Evolutionary conservation across 1,140 invertebrate genomes (phyloP).

Genomic region (Muscidifurax raptorellus): DNA sequence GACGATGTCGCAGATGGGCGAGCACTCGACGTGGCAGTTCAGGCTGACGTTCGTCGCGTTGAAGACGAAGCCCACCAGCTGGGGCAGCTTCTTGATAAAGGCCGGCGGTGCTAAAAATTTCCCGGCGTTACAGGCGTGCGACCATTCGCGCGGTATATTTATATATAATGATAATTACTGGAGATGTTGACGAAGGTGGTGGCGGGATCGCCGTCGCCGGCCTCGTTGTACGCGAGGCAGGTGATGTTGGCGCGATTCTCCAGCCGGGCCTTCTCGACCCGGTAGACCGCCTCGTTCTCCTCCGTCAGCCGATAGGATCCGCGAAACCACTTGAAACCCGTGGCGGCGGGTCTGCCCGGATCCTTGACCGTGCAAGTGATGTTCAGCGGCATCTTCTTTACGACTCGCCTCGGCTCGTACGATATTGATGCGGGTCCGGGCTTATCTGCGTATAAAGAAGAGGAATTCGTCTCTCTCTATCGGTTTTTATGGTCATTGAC

Average conservation of each 20-base stretch:
- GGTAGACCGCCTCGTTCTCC: conserved; percentile 83
- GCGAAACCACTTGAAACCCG: conserved; percentile 87
- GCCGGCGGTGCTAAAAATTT: conserved; percentile 83
- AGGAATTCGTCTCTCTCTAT: not conserved
- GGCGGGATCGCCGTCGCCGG: conserved; percentile 85
- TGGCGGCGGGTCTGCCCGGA: conserved; percentile 85
- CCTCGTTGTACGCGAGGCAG: conserved; percentile 88
- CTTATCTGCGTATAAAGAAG: conserved; percentile 78
- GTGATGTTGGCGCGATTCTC: conserved; percentile 91
- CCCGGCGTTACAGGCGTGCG: not conserved
- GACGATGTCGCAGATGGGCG: conserved; percentile 86
- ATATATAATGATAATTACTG: conserved; percentile 80
- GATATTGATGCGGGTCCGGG: conserved; percentile 84
- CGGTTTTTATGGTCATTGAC: conserved; percentile 36
- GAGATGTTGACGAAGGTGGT: conserved; percentile 85
- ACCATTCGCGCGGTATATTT: too few species aligned
- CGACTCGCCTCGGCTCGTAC: conserved; percentile 83
- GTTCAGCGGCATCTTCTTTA: conserved; percentile 86
- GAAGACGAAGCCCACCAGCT: conserved; percentile 86
- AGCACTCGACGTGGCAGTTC: conserved; percentile 92
- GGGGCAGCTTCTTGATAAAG: conserved; percentile 89
- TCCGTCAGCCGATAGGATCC: conserved; percentile 84
- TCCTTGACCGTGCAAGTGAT: conserved; percentile 89
- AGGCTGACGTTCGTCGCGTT: conserved; percentile 85
- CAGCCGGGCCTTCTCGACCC: conserved; percentile 86